These are phyloP conservation scores for Thermophis baileyi DNA, from an alignment of 2,113 vertebrate genomes.

Conservation along the genomic window DNA sequence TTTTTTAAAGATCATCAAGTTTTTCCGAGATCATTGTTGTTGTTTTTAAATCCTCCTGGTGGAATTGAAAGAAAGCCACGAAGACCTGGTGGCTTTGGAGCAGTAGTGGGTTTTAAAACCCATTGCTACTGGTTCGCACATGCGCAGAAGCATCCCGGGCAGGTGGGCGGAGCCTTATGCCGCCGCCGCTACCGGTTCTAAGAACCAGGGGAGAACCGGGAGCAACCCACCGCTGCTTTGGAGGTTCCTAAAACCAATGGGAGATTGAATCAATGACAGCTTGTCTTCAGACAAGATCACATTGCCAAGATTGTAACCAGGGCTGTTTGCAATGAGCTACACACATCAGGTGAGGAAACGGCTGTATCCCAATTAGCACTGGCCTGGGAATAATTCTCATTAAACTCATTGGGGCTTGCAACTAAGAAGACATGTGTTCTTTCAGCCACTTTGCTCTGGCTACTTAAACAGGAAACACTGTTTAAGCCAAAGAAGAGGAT, in stretches of 20 bases:
- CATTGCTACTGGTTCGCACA: too few species aligned
- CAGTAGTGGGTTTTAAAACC: too few species aligned
- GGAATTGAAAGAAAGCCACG: conserved; percentile 42
- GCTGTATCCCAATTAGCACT: not conserved
- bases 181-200: too few species aligned
- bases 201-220: too few species aligned
- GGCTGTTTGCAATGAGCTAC: not conserved
- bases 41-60: conserved; percentile 29
- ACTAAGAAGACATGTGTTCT: not conserved
- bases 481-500: not conserved
- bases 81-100: conserved; percentile 12
- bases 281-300: not conserved
- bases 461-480: not conserved
- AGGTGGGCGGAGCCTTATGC: too few species aligned
- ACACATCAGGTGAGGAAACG: not conserved
- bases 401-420: not conserved
- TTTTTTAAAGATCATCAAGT: conserved; percentile 51
- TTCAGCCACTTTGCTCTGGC: not conserved
- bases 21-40: conserved; percentile 38
- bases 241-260: not conserved
- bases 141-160: too few species aligned
- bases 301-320: not conserved
- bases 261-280: not conserved
- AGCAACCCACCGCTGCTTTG: too few species aligned
- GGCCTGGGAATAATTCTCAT: not conserved